Evolutionary conservation across 2,797 vertebrate species (phyloP).

Genomic region (Pseudopleuronectes americanus): DNA sequence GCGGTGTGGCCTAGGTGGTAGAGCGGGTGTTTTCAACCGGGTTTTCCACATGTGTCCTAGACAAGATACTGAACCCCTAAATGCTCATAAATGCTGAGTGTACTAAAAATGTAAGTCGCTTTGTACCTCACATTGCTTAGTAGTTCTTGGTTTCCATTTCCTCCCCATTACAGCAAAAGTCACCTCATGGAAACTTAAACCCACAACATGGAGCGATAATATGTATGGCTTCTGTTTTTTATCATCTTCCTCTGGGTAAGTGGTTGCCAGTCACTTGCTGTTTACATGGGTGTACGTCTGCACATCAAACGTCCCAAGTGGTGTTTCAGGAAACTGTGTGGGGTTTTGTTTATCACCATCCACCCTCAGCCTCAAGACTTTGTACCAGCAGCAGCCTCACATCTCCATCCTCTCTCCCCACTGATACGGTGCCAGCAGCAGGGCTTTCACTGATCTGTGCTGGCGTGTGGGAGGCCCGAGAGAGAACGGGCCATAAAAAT

Average conservation of each 20-base stretch:
- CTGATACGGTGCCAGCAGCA: constrained; percentile 43
- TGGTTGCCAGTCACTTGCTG: constrained; percentile 13
- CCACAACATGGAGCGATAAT: background rate
- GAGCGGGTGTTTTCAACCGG: no score
- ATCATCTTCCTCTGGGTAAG: background rate
- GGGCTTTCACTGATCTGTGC: constrained; percentile 35
- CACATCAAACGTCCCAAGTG: background rate
- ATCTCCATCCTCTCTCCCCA: constrained; percentile 31
- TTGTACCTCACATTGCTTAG: background rate
- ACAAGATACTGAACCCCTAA: no score
- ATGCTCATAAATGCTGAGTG: no score
- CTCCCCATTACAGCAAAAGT: background rate
- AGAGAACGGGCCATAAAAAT: constrained; percentile 42
- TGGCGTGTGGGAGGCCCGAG: constrained; percentile 34
- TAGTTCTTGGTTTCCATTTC: background rate
- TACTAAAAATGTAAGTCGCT: no score
- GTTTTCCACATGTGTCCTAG: no score
- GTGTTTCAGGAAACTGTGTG: constrained; percentile 26
- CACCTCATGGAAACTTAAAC: background rate
- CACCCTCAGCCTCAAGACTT: constrained; percentile 30
- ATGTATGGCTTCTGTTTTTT: background rate
- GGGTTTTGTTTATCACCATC: constrained; percentile 38
- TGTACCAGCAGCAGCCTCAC: constrained; percentile 21
- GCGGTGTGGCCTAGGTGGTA: no score
- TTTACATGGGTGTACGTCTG: background rate